Evolutionary conservation across 2,113 vertebrate species (phyloP).

Genomic region (Microcebus griseorufus): DNA sequence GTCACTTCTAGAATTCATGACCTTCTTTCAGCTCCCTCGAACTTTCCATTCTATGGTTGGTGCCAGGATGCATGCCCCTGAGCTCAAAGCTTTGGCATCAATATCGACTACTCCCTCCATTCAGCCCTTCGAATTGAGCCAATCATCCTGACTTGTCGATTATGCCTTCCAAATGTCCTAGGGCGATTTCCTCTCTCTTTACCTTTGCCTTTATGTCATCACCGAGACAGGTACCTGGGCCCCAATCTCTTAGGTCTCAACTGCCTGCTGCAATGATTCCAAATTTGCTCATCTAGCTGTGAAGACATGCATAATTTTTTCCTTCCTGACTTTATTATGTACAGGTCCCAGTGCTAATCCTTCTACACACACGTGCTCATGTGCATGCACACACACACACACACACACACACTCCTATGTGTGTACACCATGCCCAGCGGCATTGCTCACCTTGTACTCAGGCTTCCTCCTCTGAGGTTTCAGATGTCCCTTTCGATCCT

Average conservation of each 20-base stretch:
- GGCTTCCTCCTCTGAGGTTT: background rate
- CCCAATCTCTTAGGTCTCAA: background rate
- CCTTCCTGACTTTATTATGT: background rate
- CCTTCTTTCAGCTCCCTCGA: background rate
- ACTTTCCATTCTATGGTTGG: background rate
- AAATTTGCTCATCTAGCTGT: background rate
- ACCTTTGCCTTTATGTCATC: background rate
- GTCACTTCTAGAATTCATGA: background rate
- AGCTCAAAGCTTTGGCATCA: background rate
- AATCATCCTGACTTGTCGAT: background rate
- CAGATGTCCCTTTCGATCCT: background rate
- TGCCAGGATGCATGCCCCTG: background rate
- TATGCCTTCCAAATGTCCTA: background rate
- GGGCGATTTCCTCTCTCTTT: background rate
- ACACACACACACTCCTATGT: background rate
- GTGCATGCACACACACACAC: no score
- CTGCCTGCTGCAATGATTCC: background rate
- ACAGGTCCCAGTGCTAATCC: background rate
- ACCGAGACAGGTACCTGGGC: background rate
- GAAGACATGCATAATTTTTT: background rate
- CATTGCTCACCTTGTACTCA: background rate
- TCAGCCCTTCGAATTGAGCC: background rate
- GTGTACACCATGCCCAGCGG: accelerated
- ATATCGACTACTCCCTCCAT: background rate
- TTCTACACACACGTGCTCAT: accelerated